Conservation (phyloP, 2,113 vertebrate genomes). For the Pygoscelis adeliae region DNA sequence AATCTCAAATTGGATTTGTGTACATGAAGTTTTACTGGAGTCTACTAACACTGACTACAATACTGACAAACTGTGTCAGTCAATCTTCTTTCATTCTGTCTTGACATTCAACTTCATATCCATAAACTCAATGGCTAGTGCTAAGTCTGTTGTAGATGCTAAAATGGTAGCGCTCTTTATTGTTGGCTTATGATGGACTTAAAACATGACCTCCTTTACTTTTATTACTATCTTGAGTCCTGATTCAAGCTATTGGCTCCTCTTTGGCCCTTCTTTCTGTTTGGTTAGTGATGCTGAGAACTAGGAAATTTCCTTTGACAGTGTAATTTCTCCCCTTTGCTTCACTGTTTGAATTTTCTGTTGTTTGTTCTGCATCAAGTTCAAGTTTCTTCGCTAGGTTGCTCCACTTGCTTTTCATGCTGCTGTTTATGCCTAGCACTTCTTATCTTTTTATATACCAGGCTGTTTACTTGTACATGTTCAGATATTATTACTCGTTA, state of each 20-base stretch:
- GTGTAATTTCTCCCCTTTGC: not conserved
- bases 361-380: not conserved
- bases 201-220: not conserved
- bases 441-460: not conserved
- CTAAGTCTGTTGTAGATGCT: not conserved
- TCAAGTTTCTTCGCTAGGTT: not conserved
- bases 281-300: not conserved
- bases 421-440: not conserved
- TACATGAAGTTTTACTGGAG: not conserved
- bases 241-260: not conserved
- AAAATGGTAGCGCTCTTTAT: not conserved
- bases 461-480: not conserved
- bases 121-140: not conserved
- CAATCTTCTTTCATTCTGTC: not conserved
- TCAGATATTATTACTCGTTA: not conserved
- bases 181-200: not conserved
- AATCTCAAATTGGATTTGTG: not conserved
- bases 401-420: not conserved
- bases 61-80: not conserved
- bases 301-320: not conserved
- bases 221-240: not conserved
- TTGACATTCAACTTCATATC: not conserved
- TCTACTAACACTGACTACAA: not conserved
- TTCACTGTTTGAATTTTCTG: not conserved
- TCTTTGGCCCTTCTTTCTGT: not conserved